Evolutionary conservation across 2,797 vertebrate genomes (phyloP), one percentile per base, ranked within the genome.

Genomic region (Threskiornis aethiopicus): DNA sequence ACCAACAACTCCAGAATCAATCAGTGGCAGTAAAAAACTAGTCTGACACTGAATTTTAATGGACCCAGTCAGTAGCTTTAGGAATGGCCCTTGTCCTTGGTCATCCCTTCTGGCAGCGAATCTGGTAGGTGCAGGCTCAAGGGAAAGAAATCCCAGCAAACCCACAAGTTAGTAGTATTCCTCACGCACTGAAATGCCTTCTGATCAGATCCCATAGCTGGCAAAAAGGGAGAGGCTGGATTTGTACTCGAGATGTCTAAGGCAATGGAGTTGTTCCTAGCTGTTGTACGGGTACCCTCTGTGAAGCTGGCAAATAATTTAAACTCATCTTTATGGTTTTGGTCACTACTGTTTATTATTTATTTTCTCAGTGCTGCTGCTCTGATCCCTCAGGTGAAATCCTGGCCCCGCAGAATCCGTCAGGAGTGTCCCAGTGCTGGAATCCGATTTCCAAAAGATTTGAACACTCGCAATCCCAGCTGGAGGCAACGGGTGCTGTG

Each of bases 391-490:
- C 58, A n/a, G 25, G 44, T 54, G 54, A 90, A 94, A 78, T 14
- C 10, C 18, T 47, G 44, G 33, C 29, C 16, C n/a, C 0, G 0
- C 28, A 85, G 61, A 77, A 84, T 44, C 24, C 1, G 2, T 65
- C 28, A 72, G n/a, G 35, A 89, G 10, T 37, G 21, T 73, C 31
- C 13, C 42, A 24, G 5, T 5, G 35, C 28, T 87, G 70, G 49
- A 88, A 62, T 55, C 8, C 2, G 3, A 54, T 69, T 91, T 84
- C 54, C 16, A 70, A 39, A 52, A 73, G 16, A 28, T 83, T 31
- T 76, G 41, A 91, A 72, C 0, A 2, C 10, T 59, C 2, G 4
- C 39, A 65, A 35, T 46, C 28, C 21, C n/a, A 54, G 10, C 7
- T 10, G 11, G 54, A 79, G 51, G 51, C 28, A 61, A 70, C 11